Evolutionary conservation across 1,140 invertebrate species (phyloP), one percentile per base, ranked within the genome.

Genomic region (Spodoptera litura): DNA sequence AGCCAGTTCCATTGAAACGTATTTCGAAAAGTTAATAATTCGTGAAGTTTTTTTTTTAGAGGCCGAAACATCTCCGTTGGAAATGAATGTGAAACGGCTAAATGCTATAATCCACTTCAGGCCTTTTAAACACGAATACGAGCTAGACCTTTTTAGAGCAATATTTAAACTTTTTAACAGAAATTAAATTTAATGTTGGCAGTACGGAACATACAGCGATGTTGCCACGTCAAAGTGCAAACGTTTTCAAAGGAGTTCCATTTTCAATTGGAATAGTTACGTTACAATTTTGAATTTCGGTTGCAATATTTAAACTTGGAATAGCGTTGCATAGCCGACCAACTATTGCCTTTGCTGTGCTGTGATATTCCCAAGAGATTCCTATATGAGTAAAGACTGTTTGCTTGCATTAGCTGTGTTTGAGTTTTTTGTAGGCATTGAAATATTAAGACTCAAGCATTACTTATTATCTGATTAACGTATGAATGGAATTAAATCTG

Each of bases 81-180:
- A 58, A 61, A 61, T 55, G 38, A 38, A 49, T 20, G 35, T 74
- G 25, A 59, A 44, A 75, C 55, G 66, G 74, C 55, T 75, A 53
- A 77, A 80, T 78, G 58, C 31, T 51, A 72, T 62, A 71, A 76
- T 72, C 66, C 74, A 73, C 77, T 78, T 76, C 66, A 31, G 59
- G 2, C n/a, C 64, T 76, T 76, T 80, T 70, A 75, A 52, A 61
- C 38, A 59, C 20, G 12, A 55, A 13, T 51, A 27, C 35, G 3
- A 15, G 44, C 53, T 73, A 59, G 38, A 15, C 38, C 38, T 59
- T 73, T 73, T 59, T 12, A 13, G 31, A 51, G 35, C n/a, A 27
- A 15, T 38, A 49, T 59, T 73, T 49, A 73, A 73, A 58, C 12
- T 73, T 73, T 59, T 4, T 25, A 58, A 59, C 13, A 49, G 55